Evolutionary conservation across 1,140 invertebrate species (phyloP), one percentile per base, ranked within the genome.

Genomic region (Saccostrea echinata): DNA sequence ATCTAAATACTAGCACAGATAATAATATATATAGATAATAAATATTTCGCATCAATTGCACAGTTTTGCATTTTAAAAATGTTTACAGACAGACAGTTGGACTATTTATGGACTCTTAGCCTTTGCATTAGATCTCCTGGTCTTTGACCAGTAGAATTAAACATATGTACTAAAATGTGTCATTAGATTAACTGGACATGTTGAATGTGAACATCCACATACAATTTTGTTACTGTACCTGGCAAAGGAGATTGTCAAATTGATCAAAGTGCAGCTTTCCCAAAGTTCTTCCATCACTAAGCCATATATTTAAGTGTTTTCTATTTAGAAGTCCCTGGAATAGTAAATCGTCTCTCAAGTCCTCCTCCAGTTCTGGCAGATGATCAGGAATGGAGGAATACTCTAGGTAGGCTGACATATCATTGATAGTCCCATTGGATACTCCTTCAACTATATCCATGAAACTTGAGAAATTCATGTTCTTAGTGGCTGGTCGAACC

Each of bases 191-290:
- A n/a, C n/a, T n/a, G n/a, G n/a, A n/a, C n/a, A n/a, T n/a, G n/a
- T n/a, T n/a, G 11, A 83, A 51, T 24, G n/a, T 24, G 13, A 27
- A 83, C 43, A 83, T 16, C 16, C n/a, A 51, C 35, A 27, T 30
- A 51, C 11, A 82, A 35, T 27, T n/a, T 21, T 24, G 35, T 51
- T n/a, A n/a, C 27, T 61, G 71, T 90, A 94, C 94, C 93, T 94
- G 93, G 88, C 93, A 94, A 9, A 94, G 90, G 71, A 94, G 92
- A 84, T 94, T 94, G 86, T 94, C 94, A 91, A 91, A 94, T 33
- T 92, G 92, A 88, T 94, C 94, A 92, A 94, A 94, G 84, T 94
- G 94, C 18, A 93, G 68, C 90, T 93, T 94, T 88, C 94, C 94
- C 6, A 94, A 57, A 27, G 94, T 94, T 71, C 93, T 93, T 8